A percentile compares a stretch with the other conserved stretches of the same genome.
phyloP scores from a whole-genome alignment of 2,113 vertebrate species.

The Tyrannus savana region DNA sequence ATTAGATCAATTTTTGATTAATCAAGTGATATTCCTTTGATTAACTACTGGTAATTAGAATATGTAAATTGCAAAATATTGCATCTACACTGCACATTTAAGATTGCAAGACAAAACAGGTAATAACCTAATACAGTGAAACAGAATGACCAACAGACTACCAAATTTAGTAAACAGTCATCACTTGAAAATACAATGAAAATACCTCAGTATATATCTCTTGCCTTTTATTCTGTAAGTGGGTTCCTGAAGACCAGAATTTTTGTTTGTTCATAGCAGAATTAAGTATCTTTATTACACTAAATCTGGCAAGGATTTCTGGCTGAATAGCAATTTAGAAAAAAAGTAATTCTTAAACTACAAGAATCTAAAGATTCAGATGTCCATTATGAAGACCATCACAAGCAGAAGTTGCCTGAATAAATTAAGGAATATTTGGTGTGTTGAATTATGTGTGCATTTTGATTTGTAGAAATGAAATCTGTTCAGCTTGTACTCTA shows the following conservation, averaged over 20 bases:
- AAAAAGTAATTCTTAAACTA: neutral
- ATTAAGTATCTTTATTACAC: neutral
- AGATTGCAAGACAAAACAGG: neutral
- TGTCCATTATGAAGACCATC: neutral
- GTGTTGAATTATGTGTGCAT: neutral
- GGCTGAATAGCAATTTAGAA: neutral
- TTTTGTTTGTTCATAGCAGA: neutral
- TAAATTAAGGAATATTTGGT: neutral
- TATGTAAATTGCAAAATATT: neutral
- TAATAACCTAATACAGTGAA: neutral
- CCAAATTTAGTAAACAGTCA: neutral
- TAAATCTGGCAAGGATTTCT: neutral
- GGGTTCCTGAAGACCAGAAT: neutral
- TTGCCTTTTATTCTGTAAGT: neutral
- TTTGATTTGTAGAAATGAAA: neutral
- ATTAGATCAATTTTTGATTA: neutral
- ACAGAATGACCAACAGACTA: neutral
- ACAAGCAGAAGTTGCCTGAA: neutral
- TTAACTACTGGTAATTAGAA: neutral
- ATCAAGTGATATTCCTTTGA: neutral
- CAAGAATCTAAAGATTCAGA: neutral
- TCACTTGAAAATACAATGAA: neutral
- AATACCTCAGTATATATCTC: neutral
- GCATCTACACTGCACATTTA: neutral
- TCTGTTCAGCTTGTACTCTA: neutral